These are phyloP conservation scores for Heliocidaris erythrogramma DNA, from an alignment of 35 echinoderm and acorn worm genomes.

Conservation along the genomic window DNA sequence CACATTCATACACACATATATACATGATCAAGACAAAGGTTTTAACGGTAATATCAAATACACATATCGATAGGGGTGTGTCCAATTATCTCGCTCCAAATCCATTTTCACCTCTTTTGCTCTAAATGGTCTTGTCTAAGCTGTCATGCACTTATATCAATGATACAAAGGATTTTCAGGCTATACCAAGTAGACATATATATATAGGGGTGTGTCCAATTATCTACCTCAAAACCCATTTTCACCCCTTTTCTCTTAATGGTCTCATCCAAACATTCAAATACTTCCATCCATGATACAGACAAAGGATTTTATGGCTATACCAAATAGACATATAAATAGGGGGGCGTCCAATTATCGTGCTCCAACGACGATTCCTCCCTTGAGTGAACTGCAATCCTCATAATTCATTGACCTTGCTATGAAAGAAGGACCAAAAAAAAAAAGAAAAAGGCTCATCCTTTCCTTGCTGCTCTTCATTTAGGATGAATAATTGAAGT, in stretches of 20 bases:
- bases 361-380: neutral
- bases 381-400: neutral
- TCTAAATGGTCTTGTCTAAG: neutral
- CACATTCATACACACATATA: no score
- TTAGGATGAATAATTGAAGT: neutral
- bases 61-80: neutral
- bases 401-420: conserved; percentile 38
- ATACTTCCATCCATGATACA: neutral
- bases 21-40: neutral
- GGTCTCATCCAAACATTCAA: neutral
- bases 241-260: neutral
- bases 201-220: conserved; percentile 17
- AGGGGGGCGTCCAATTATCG: conserved; percentile 8
- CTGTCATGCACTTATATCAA: neutral
- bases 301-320: neutral
- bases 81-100: neutral
- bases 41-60: neutral
- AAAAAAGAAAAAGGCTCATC: neutral
- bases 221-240: neutral
- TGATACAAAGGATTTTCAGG: neutral
- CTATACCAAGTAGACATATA: neutral
- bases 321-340: neutral
- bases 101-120: neutral
- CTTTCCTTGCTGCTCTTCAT: neutral
- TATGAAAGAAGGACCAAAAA: neutral